Conservation (phyloP, 2,113 vertebrate species). For the Hemiscyllium ocellatum region DNA sequence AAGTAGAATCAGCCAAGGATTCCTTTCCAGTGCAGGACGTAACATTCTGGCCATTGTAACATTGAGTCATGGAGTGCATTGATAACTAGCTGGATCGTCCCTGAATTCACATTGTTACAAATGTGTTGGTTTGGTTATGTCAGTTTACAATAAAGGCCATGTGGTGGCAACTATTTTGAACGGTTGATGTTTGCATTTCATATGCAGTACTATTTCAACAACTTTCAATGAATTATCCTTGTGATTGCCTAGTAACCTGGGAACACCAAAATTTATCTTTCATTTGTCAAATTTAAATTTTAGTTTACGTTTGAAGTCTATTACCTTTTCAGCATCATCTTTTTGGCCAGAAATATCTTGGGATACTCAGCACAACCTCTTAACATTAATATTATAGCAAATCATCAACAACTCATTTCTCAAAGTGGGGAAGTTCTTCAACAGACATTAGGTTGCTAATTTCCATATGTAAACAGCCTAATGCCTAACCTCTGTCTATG, state of each 20-base stretch:
- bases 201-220: background rate
- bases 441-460: background rate
- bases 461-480: background rate
- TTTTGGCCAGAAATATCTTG: background rate
- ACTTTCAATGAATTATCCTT: background rate
- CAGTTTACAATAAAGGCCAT: background rate
- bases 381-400: background rate
- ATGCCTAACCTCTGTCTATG: background rate
- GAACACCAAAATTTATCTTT: background rate
- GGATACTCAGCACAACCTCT: background rate
- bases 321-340: background rate
- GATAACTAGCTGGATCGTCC: background rate
- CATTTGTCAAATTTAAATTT: background rate
- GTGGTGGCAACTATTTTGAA: background rate
- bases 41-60: background rate
- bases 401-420: background rate
- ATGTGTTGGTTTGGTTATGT: background rate
- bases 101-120: background rate
- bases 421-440: background rate
- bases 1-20: too few species aligned
- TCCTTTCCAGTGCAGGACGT: too few species aligned
- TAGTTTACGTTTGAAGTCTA: background rate
- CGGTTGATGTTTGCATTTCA: background rate
- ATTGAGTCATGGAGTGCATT: background rate
- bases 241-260: background rate